phyloP scores from a whole-genome alignment of 2,113 vertebrate genomes.

The Periophthalmus modestus region DNA sequence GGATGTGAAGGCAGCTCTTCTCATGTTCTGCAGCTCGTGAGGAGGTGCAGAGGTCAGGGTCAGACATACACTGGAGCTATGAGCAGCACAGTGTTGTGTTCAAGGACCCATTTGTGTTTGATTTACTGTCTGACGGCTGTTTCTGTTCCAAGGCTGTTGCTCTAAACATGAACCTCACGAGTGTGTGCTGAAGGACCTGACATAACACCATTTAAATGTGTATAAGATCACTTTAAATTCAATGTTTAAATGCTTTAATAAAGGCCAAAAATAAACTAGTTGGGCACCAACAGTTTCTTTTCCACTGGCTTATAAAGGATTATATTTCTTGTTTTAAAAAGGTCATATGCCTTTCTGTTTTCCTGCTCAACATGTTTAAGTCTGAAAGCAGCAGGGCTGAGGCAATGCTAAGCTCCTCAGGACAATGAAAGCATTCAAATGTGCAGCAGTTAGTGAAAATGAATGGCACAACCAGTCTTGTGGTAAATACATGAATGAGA shows the following conservation, averaged over 20 bases:
- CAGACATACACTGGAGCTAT: not conserved
- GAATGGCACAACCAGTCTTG: not conserved
- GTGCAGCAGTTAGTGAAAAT: not conserved
- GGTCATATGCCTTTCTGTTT: too few species aligned
- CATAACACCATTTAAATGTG: not conserved
- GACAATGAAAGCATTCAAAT: not conserved
- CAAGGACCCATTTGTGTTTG: constrained; percentile 1
- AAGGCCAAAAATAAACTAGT: not conserved
- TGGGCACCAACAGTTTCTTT: too few species aligned
- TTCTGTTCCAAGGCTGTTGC: not conserved
- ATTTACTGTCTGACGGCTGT: not conserved
- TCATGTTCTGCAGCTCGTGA: not conserved
- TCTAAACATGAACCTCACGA: not conserved
- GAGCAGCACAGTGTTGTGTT: constrained; percentile 9
- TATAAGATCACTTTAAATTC: not conserved
- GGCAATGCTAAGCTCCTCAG: not conserved
- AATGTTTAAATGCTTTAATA: not conserved
- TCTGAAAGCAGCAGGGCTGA: not conserved
- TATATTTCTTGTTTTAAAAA: not conserved
- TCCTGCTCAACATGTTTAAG: too few species aligned
- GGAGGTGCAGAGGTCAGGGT: constrained; percentile 10
- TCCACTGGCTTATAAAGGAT: not conserved
- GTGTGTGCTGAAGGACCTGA: not conserved
- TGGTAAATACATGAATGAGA: not conserved
- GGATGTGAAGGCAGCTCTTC: not conserved